A percentile compares a stretch with the other conserved stretches of the same genome.
These are phyloP conservation scores for Tragelaphus strepsiceros DNA, from an alignment of 2,113 vertebrate species.

Conservation along the genomic window DNA sequence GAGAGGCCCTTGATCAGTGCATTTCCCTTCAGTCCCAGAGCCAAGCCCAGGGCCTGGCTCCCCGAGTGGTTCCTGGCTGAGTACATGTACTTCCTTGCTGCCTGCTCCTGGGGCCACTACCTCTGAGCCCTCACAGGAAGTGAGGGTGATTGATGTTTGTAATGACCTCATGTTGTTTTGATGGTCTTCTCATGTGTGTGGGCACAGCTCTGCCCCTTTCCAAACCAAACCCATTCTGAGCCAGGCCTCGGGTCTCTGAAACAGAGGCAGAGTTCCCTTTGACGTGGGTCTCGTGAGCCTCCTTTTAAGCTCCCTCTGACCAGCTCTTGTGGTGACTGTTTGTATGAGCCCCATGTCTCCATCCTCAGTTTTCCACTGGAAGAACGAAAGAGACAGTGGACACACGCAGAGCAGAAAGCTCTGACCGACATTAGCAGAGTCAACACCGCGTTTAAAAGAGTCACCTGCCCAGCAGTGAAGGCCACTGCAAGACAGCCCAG, in stretches of 20 bases:
- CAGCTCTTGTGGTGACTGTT: neutral
- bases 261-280: constrained; percentile 53
- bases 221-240: constrained; percentile 67
- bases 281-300: neutral
- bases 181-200: constrained; percentile 55
- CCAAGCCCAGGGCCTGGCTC: no score
- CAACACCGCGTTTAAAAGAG: accelerated
- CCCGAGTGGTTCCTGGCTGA: neutral
- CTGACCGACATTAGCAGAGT: neutral
- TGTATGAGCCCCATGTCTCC: constrained; percentile 47
- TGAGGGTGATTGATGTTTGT: neutral
- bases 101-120: neutral
- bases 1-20: neutral
- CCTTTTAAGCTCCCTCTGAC: neutral
- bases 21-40: neutral
- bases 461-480: accelerated
- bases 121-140: neutral
- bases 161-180: constrained; percentile 51
- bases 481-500: accelerated
- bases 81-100: accelerated
- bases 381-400: neutral
- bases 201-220: constrained; percentile 62
- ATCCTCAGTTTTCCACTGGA: constrained; percentile 30
- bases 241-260: constrained; percentile 70
- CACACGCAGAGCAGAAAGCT: neutral